phyloP scores from a whole-genome alignment of 1,140 invertebrate species.

The Aphelenchoides besseyi region DNA sequence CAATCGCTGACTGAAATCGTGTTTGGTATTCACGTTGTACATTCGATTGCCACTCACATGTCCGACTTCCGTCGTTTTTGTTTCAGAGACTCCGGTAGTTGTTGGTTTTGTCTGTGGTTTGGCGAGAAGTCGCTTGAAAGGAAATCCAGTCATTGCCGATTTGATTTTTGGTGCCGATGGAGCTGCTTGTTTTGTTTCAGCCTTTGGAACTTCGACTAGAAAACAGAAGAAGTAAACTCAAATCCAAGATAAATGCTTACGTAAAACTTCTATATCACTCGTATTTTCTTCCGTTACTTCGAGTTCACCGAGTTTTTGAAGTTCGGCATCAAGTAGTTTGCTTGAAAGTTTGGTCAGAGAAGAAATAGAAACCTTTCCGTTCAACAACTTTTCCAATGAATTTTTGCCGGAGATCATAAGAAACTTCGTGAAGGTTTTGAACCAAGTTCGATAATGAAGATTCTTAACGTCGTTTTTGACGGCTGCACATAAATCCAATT shows the following conservation, averaged over 20 bases:
- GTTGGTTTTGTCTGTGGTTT: too few species aligned
- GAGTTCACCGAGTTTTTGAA: slow-evolving; percentile 2
- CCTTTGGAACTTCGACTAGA: too few species aligned
- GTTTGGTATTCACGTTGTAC: too few species aligned
- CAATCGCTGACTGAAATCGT: slow-evolving; percentile 28
- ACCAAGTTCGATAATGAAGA: slow-evolving; percentile 13
- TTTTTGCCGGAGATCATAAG: background rate
- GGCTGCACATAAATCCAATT: background rate
- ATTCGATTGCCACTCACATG: background rate
- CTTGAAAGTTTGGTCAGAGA: background rate
- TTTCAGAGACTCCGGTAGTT: too few species aligned
- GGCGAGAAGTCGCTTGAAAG: too few species aligned
- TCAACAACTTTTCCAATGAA: slow-evolving; percentile 3
- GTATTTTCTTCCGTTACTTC: background rate
- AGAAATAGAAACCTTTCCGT: background rate
- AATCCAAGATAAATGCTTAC: too few species aligned
- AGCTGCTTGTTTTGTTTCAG: too few species aligned
- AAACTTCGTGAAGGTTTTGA: background rate
- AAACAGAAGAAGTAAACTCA: too few species aligned
- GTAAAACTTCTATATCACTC: too few species aligned
- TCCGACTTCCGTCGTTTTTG: background rate
- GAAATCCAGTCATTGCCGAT: too few species aligned
- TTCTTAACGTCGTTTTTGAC: slow-evolving; percentile 1
- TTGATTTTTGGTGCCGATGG: too few species aligned
- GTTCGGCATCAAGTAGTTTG: background rate